phyloP scores from a whole-genome alignment of 30 jellyfish, hydroid and myxozoan species.

The Hydractinia echinata region DNA sequence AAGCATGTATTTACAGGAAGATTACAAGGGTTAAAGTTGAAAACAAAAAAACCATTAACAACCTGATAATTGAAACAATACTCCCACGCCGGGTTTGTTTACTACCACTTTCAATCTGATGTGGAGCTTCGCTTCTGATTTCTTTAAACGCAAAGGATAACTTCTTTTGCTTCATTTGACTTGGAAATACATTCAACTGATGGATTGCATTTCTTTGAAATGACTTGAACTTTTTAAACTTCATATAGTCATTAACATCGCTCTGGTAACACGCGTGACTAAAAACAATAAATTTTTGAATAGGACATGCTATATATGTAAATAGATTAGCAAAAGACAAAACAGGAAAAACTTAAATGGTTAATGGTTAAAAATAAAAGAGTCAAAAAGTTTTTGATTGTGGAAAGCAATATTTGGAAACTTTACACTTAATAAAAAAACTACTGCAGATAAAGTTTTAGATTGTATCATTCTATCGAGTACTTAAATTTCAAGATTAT shows the following conservation, averaged over 20 bases:
- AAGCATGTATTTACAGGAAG: background rate
- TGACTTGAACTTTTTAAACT: background rate
- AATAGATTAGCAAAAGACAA: too few relatives aligned
- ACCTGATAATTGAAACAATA: conserved; percentile 11
- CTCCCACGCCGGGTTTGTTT: background rate
- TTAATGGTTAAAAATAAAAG: too few relatives aligned
- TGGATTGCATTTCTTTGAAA: conserved; percentile 19
- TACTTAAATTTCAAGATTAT: too few relatives aligned
- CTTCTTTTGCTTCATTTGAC: background rate
- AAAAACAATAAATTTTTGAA: too few relatives aligned
- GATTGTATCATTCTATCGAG: too few relatives aligned
- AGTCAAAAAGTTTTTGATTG: too few relatives aligned
- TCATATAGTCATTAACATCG: conserved; percentile 11
- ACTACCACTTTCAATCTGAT: background rate
- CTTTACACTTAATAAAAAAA: too few relatives aligned
- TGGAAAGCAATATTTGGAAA: too few relatives aligned
- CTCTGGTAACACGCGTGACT: conserved; percentile 1
- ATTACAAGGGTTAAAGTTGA: background rate
- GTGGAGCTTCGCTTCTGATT: background rate
- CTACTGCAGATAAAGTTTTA: too few relatives aligned
- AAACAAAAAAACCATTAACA: background rate
- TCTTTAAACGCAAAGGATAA: background rate
- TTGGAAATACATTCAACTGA: conserved; percentile 6
- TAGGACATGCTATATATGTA: too few relatives aligned
- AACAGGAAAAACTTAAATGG: too few relatives aligned